Base-by-base conservation (phyloP, 1,140 invertebrate genomes). In the Drosophila arawakana region DNA sequence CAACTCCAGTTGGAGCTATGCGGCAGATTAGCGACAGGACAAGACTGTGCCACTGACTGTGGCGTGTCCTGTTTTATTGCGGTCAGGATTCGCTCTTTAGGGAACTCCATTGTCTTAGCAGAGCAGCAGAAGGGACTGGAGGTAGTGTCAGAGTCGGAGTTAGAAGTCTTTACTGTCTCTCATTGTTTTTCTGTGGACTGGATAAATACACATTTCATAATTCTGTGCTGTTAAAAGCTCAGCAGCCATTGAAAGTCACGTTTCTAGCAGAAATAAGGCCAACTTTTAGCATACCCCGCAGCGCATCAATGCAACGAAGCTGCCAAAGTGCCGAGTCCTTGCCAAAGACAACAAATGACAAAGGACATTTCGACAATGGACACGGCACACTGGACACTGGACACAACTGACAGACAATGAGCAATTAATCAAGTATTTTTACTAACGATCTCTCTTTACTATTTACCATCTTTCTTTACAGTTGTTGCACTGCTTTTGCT, bases 171-270 rank as follows among this genome's bases (percentile, higher is more conserved):
- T 30, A 3, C 55, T 46, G 21, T 25, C 15, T 60, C 47, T 46
- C 58, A 52, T 74, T 74, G 65, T 75, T 75, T 65, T 73, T 68
- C 63, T 78, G 11, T 13, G 39, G 21, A 7, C 73, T 78, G 71
- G 61, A 59, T 78, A 86, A 81, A 85, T 73, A 88, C 78, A 84
- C 79, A 89, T 78, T 89, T 90, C 81, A 89, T 90, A 90, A 81
- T 90, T 89, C 75, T 75, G 67, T 59, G 66, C 65, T 50, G 72
- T 37, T 69, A 35, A 59, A 82, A 66, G 59, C 81, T 70, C 67
- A 59, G 75, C 49, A 43, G 62, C 71, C 60, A 76, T 72, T 73
- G 78, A 85, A 84, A 85, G 78, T 83, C 84, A 89, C 83, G 83
- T 83, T 73, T 80, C 86, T 88, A 88, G 83, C 89, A 74, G 83